Evolutionary conservation across 2,888 invertebrate genomes (phyloP), one percentile per base, ranked within the genome.

Genomic region (Xestia ashworthii): DNA sequence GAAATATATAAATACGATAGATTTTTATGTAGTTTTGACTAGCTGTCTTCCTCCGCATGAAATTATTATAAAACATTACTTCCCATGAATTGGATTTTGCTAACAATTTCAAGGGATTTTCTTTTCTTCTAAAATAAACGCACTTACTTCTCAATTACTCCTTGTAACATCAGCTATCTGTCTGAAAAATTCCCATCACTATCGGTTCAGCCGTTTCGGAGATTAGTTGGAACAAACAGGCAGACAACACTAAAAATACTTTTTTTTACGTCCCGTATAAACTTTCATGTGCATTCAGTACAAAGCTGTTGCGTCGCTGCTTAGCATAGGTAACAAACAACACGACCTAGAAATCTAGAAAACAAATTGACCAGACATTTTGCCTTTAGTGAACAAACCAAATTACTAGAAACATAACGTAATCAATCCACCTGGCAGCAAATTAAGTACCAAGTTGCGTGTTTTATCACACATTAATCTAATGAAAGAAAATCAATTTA

Each of bases 361-460:
- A n/a, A 55, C 32, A 11, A 55, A 12, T 12, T 4, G 22, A 53
- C 9, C 53, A 53, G n/a, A n/a, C 9, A n/a, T 55, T 55, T n/a
- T 55, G 5, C 25, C 5, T 6, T 25, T 58, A 58, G 14, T 58
- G 14, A 58, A 44, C 11, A 19, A 9, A 67, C 19, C 12, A 19
- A 50, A 50, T 25, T 19, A 72, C 25, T 50, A 41, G n/a, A 38
- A 68, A n/a, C 38, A 9, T 41, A 11, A 41, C 14, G 25, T 69
- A 38, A 44, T 53, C 50, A 19, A 5, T 19, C n/a, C 70, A 70
- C 58, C 53, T 32, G 32, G 22, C 4, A 22, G 8, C 4, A 16
- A 53, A 68, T 50, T 22, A 50, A 72, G 25, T 69, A 69, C 9
- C 19, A 22, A 1, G 44, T 55, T 8, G 74, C 38, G 73, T 73